Base-by-base conservation (phyloP, 53 echinoderm and acorn worm genomes). In the Arbacia lixula region DNA sequence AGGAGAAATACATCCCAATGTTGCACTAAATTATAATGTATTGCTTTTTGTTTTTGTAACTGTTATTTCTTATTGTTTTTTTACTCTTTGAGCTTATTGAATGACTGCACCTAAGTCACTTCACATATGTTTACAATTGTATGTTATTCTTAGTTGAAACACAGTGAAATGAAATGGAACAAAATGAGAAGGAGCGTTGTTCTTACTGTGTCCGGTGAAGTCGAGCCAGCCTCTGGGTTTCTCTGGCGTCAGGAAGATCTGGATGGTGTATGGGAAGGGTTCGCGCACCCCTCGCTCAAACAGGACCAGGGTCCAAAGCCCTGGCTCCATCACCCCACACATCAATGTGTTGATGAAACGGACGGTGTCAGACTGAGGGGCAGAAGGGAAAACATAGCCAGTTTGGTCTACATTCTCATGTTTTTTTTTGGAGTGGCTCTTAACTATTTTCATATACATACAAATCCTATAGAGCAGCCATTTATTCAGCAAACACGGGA, bases 321-420 rank as follows among this genome's bases (percentile, higher is more conserved):
- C 98, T 29, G 90, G 84, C 67, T 92, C 94, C 84, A 97, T 46
- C 64, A 88, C 83, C 50, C 94, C 98, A 86, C 98, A 97, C 88
- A 92, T 92, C 66, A 95, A 72, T 14, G 93, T 95, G 85, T 95
- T 95, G 69, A 95, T 89, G 85, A 89, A 95, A 36, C 95, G 89
- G 60, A 95, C 93, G 33, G 95, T 95, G 73, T 95, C 95, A 38
- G 95, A 93, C 95, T 95, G 80, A 16, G 65, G 53, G 36, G 33
- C 12, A 66, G 17, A 53, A 33, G 62, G 32, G 6, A 38, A 28
- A 2, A 27, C 27, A 66, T 8, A n/a, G 26, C 26, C 0, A 21
- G 12, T 50, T n/a, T n/a, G n/a, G n/a, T n/a, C n/a, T n/a, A n/a
- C n/a, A n/a, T n/a, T n/a, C n/a, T n/a, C n/a, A n/a, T n/a, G n/a